Evolutionary conservation across 2,888 invertebrate genomes (phyloP).

Genomic region (Cybosia mesomella): DNA sequence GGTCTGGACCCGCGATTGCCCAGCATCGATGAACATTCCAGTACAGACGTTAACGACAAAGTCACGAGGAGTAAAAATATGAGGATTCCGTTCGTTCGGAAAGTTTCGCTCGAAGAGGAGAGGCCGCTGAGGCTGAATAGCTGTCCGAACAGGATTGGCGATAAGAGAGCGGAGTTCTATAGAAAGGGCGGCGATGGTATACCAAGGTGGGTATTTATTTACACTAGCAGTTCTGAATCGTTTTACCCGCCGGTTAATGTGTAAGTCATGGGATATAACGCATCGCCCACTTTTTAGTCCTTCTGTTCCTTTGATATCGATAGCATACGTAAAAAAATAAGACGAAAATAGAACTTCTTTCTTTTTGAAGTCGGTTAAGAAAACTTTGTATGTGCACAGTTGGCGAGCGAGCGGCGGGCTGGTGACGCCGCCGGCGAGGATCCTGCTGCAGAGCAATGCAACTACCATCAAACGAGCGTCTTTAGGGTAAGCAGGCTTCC

Average conservation of each 20-base stretch:
- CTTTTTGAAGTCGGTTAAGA: neutral
- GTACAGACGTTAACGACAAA: slow-evolving; percentile 55
- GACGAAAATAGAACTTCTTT: too few species aligned
- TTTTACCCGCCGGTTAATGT: too few species aligned
- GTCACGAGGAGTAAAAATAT: slow-evolving; percentile 38
- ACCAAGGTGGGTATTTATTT: slow-evolving; percentile 63
- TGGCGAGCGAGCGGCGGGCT: slow-evolving; percentile 70
- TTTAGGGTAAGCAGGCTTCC: slow-evolving; percentile 64
- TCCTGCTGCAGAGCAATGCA: slow-evolving; percentile 74
- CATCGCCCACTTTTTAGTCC: too few species aligned
- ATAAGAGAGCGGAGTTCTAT: slow-evolving; percentile 70
- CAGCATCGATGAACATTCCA: slow-evolving; percentile 79
- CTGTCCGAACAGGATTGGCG: slow-evolving; percentile 62
- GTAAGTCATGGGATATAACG: too few species aligned
- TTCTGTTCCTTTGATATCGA: too few species aligned
- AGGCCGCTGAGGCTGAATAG: slow-evolving; percentile 57
- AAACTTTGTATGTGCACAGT: slow-evolving; percentile 51
- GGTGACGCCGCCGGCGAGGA: slow-evolving; percentile 64
- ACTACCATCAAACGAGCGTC: slow-evolving; percentile 78
- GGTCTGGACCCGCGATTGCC: slow-evolving; percentile 70
- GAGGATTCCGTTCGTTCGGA: slow-evolving; percentile 56
- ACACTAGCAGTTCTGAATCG: neutral
- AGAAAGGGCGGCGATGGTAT: slow-evolving; percentile 72
- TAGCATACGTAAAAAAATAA: too few species aligned
- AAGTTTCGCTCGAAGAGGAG: slow-evolving; percentile 58